A percentile compares a stretch with the other conserved stretches of the same genome.
phyloP scores from a whole-genome alignment of 1,140 invertebrate genomes.

The Drosophila ficusphila region DNA sequence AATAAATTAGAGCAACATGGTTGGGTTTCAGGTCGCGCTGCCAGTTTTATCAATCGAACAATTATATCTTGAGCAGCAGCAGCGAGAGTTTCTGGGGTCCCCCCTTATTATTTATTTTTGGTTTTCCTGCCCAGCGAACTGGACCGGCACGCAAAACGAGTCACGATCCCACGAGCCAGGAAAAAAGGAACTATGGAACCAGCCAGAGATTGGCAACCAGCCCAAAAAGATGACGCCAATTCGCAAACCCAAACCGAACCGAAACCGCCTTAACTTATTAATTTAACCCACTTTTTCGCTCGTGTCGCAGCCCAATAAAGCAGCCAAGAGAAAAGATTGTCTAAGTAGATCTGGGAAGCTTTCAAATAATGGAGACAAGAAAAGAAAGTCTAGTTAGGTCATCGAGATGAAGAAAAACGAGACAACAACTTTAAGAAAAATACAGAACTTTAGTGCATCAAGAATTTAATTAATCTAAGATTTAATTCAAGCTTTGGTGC shows the following conservation, averaged over 20 bases:
- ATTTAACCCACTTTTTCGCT: conserved; percentile 65
- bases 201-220: conserved; percentile 40
- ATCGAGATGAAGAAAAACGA: not conserved
- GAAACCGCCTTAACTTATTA: conserved; percentile 59
- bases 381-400: conserved; percentile 16
- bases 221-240: conserved; percentile 52
- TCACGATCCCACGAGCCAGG: conserved; percentile 51
- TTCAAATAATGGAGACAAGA: conserved; percentile 6
- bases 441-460: not conserved
- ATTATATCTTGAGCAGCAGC: conserved; percentile 56
- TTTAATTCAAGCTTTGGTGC: too few relatives aligned
- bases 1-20: conserved; percentile 71
- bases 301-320: conserved; percentile 49
- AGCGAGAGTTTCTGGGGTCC: conserved; percentile 39
- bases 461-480: not conserved
- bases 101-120: not conserved
- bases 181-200: conserved; percentile 46
- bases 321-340: conserved; percentile 34
- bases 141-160: conserved; percentile 65
- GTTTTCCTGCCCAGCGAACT: not conserved
- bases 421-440: not conserved
- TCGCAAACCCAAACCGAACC: conserved; percentile 12
- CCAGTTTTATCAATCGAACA: conserved; percentile 71
- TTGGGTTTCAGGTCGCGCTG: conserved; percentile 31
- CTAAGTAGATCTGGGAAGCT: conserved; percentile 33